phyloP scores from a whole-genome alignment of 2,113 vertebrate genomes.

The Galbula dea region DNA sequence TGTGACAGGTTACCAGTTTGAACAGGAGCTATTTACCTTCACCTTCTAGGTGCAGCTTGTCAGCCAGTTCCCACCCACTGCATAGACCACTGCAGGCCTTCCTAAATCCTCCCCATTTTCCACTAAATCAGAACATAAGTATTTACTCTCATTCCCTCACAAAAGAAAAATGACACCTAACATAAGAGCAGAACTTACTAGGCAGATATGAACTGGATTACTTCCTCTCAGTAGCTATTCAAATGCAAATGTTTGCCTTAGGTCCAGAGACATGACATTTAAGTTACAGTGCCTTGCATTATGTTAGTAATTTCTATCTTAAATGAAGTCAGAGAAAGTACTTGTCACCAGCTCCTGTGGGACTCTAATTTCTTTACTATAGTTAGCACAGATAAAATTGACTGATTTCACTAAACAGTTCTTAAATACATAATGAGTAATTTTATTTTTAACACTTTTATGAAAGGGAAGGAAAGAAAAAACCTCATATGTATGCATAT shows the following conservation, averaged over 20 bases:
- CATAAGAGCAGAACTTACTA: background rate
- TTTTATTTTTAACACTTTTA: background rate
- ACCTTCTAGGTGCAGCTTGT: no score
- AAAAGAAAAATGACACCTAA: background rate
- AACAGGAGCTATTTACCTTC: no score
- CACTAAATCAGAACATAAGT: background rate
- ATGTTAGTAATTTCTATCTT: background rate
- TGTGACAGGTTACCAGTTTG: no score
- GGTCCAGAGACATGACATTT: background rate
- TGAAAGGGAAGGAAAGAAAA: background rate
- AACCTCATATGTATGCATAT: background rate
- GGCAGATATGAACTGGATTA: background rate
- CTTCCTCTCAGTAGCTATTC: background rate
- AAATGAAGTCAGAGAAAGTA: background rate
- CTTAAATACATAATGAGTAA: background rate
- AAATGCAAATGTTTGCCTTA: background rate
- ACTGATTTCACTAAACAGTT: background rate
- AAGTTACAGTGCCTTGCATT: background rate
- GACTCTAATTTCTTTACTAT: background rate
- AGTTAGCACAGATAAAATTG: background rate
- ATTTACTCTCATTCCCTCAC: background rate
- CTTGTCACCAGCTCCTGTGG: background rate
- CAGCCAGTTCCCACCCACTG: no score
- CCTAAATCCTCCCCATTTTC: background rate
- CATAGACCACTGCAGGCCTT: no score